phyloP scores from a whole-genome alignment of 2,113 vertebrate genomes.

The Corythoichthys haematopterus region DNA sequence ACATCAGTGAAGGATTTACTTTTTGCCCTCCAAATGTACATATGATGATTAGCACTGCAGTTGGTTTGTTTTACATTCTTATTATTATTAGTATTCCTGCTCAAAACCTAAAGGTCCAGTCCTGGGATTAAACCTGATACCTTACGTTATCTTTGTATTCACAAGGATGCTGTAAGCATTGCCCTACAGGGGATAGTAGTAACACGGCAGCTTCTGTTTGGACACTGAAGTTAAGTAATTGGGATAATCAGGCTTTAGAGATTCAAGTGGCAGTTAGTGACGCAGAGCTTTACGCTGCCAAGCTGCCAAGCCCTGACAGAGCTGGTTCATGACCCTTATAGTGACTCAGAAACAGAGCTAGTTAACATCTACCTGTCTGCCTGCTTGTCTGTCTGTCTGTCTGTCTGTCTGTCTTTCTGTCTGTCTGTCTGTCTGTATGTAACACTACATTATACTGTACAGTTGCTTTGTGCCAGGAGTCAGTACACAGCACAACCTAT shows the following conservation, averaged over 20 bases:
- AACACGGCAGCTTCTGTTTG: conserved; percentile 21
- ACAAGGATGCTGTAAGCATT: conserved; percentile 6
- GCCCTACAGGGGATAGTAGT: conserved; percentile 4
- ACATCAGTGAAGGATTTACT: no score
- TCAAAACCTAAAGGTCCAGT: not conserved
- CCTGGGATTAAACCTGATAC: not conserved
- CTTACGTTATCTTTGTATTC: not conserved
- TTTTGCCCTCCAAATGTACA: no score
- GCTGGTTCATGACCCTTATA: conserved; percentile 4
- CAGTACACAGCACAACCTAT: conserved; percentile 31
- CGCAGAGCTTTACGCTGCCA: conserved; percentile 66
- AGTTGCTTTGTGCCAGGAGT: not conserved
- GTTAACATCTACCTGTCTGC: not conserved
- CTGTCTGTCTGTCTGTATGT: not conserved
- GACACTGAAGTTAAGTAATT: conserved; percentile 50
- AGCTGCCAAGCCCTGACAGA: conserved; percentile 58
- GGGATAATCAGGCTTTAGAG: conserved; percentile 77
- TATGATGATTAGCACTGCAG: no score
- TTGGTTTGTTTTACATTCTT: no score
- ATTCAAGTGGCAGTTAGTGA: conserved; percentile 56
- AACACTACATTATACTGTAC: no score
- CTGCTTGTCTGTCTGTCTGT: not conserved
- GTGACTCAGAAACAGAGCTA: not conserved
- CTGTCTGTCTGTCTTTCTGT: not conserved
- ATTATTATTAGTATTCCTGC: no score